Base-by-base conservation (phyloP, 2,797 vertebrate species). In the Prunella strophiata region DNA sequence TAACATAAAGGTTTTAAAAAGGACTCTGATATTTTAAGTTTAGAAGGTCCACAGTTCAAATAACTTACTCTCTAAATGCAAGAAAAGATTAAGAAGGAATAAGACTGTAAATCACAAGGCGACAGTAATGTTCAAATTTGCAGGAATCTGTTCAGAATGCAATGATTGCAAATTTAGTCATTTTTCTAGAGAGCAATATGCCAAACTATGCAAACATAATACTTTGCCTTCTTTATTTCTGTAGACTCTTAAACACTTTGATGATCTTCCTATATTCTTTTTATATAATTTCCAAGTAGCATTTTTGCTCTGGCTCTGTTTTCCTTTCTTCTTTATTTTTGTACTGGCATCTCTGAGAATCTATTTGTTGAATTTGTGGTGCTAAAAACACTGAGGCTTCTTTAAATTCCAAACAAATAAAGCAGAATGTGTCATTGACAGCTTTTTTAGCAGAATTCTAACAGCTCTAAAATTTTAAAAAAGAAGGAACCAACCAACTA, bases 301-400 rank as follows among this genome's bases (percentile, higher is more conserved):
- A 54, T 66, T 91, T n/a, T 73, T 80, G 13, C 51, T 88, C 36
- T 85, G 36, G 22, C 13, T 91, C 86, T 88, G 47, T 61, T 91
- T 92, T 78, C 34, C 47, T 76, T 88, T 43, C 34, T 89, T 88
- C 73, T 92, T 91, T 91, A 58, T 77, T 88, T 92, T 71, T 67
- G 27, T 61, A 27, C 45, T 43, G 40, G 17, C 16, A 40, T 61
- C 29, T 85, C 67, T 80, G 40, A 90, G 58, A 91, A 93, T 57
- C 29, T 63, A 78, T 45, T 84, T 75, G 26, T 66, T 84, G 66
- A 89, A 91, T 82, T 48, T 91, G 16, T 76, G 55, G 47, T 88
- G 76, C 63, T 75, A 87, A 88, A 96, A 95, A 23, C 78, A 92
- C n/a, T 21, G 6, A 54, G 36, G 30, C 20, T 91, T 55, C 58